Evolutionary conservation across 2,888 invertebrate genomes (phyloP), one percentile per base, ranked within the genome.

Genomic region (Plemyria rubiginata): DNA sequence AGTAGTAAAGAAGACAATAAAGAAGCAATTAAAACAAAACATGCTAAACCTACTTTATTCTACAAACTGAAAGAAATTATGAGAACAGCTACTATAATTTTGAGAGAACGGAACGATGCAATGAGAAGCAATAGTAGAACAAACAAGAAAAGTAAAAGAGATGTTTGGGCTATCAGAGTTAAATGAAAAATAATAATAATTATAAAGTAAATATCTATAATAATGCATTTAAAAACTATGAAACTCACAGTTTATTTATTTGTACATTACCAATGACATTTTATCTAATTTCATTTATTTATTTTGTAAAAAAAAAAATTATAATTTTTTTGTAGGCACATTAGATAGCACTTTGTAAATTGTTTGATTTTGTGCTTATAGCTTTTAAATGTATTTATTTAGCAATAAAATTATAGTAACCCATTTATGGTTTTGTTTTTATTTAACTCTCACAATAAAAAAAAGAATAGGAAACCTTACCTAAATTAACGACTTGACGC

Each of bases 61-160:
- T 71, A 71, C 6, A 86, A 74, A 67, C 55, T 88, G 3, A 87
- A 86, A 66, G 74, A 84, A 62, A 82, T 82, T 75, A 79, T 91
- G 70, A 80, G 75, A 66, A 66, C 59, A 41, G 32, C 81, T 0
- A 83, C 84, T 5, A 70, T 78, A 53, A 73, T 69, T 12, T 61
- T 88, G 46, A 81, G 68, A 54, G 72, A 72, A 9, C 71, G 52
- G 15, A 62, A 70, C 9, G n/a, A n/a, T n/a, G n/a, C n/a, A n/a
- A 71, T 67, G 64, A 73, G 48, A 58, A 69, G 48, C 40, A 76
- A 71, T 56, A 70, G 70, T 74, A 75, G 79, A 59, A 85, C 84
- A 81, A 78, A 78, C 71, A 87, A 78, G 72, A 77, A 84, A 62
- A 84, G 85, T 71, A 86, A 90, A 85, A 75, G 85, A 65, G 80